phyloP scores from a whole-genome alignment of 92 coral and sea anemone species.

The Porites rus region DNA sequence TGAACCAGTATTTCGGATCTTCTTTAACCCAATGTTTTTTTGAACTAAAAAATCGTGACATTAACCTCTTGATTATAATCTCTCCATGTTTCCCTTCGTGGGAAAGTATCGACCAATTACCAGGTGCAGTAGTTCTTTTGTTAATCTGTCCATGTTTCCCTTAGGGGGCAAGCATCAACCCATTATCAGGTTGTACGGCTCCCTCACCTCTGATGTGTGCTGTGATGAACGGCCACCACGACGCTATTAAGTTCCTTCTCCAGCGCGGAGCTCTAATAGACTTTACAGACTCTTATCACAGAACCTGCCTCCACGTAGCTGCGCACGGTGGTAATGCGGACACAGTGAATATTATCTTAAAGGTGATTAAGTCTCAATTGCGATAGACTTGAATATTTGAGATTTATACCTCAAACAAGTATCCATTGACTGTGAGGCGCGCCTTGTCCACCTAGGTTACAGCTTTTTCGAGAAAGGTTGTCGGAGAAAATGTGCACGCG shows the following conservation, averaged over 20 bases:
- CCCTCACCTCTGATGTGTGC: conserved; percentile 89
- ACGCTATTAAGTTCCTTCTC: conserved; percentile 67
- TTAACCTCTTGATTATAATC: too few relatives aligned
- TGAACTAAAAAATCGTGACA: too few relatives aligned
- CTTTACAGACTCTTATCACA: conserved; percentile 64
- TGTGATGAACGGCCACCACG: conserved; percentile 75
- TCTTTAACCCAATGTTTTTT: too few relatives aligned
- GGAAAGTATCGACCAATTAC: too few relatives aligned
- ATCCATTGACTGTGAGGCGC: too few relatives aligned
- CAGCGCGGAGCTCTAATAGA: conserved; percentile 73
- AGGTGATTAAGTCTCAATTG: conserved; percentile 36
- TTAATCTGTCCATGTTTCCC: background rate
- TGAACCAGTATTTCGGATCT: too few relatives aligned
- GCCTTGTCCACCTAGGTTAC: too few relatives aligned
- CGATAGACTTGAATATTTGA: too few relatives aligned
- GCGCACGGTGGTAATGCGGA: conserved; percentile 77
- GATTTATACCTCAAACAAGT: too few relatives aligned
- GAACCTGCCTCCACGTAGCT: conserved; percentile 86
- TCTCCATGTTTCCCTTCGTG: too few relatives aligned
- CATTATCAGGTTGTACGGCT: conserved; percentile 58
- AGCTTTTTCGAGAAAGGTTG: too few relatives aligned
- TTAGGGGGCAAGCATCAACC: conserved; percentile 75
- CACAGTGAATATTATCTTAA: conserved; percentile 71
- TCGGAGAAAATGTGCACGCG: too few relatives aligned
- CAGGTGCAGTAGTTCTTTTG: background rate